Evolutionary conservation across 2,888 invertebrate genomes (phyloP), one percentile per base, ranked within the genome.

Genomic region (Candidula unifasciata): DNA sequence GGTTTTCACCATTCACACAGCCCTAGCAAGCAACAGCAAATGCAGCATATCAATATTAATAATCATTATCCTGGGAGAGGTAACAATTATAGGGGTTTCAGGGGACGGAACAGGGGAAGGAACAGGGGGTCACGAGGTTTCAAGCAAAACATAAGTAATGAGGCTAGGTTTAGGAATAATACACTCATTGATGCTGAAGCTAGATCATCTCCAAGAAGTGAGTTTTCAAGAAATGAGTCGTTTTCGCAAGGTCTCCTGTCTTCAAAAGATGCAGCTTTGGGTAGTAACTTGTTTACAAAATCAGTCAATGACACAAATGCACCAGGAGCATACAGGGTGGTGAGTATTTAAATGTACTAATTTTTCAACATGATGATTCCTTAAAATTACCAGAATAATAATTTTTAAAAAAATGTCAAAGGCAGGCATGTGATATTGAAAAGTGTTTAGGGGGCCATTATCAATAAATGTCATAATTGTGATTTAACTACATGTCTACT

Each of bases 321-420:
- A 37, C 84, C 86, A 5, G 86, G 84, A 57, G 86, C 84, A 10
- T 84, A 82, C 76, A 78, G n/a, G 5, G n/a, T n/a, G 44, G 73
- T 73, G 16, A 73, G 73, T 73, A 73, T 52, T 27, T 3, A 2
- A 37, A 44, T 44, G 2, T 73, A n/a, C 21, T 30, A 24, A 37
- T 21, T 71, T 35, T 21, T 10, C 44, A 44, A 1, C 44, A 10
- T 44, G 44, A 44, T 13, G 13, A 13, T 13, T 0, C 44, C 13
- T 44, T 10, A 44, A 44, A 13, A 44, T 44, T 44, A 44, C 44
- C 6, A 6, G n/a, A n/a, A n/a, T n/a, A n/a, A n/a, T n/a, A n/a
- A n/a, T n/a, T n/a, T n/a, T n/a, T n/a, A n/a, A n/a, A n/a, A n/a
- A n/a, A n/a, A n/a, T n/a, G n/a, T n/a, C n/a, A n/a, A n/a, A n/a